Evolutionary conservation across 2,113 vertebrate species (phyloP).

Genomic region (Etheostoma cragini): DNA sequence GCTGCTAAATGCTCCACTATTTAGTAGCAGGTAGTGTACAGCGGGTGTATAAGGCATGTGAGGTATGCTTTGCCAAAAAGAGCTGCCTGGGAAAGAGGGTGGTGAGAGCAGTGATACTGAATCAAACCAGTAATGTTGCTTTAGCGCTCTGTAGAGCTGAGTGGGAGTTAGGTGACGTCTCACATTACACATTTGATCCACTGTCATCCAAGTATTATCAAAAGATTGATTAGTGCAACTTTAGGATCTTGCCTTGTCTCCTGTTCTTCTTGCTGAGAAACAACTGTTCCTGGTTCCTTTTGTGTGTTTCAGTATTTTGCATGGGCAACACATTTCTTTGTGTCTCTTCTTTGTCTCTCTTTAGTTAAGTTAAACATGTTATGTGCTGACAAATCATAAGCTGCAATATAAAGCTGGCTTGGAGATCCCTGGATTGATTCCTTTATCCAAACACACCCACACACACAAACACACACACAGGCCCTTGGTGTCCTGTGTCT

Average conservation of each 20-base stretch:
- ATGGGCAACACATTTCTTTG: neutral
- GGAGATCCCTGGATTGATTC: neutral
- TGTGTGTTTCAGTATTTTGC: neutral
- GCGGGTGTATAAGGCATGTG: neutral
- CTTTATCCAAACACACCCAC: conserved; percentile 30
- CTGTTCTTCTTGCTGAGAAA: neutral
- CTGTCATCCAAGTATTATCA: neutral
- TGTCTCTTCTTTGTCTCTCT: neutral
- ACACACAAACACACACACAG: conserved; percentile 37
- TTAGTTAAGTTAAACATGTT: neutral
- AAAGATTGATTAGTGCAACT: neutral
- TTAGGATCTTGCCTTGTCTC: neutral
- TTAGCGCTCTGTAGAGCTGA: neutral
- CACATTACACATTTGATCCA: neutral
- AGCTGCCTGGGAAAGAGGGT: neutral
- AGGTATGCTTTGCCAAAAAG: neutral
- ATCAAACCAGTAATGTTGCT: neutral
- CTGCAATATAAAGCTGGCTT: neutral
- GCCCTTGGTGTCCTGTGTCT: conserved; percentile 59
- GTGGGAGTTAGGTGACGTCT: neutral
- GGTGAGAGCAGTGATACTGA: neutral
- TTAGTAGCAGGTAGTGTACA: neutral
- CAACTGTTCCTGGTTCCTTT: neutral
- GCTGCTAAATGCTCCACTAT: neutral
- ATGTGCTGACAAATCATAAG: conserved; percentile 6